Conservation (phyloP, 2,888 invertebrate genomes). For the Archips crataeganus region DNA sequence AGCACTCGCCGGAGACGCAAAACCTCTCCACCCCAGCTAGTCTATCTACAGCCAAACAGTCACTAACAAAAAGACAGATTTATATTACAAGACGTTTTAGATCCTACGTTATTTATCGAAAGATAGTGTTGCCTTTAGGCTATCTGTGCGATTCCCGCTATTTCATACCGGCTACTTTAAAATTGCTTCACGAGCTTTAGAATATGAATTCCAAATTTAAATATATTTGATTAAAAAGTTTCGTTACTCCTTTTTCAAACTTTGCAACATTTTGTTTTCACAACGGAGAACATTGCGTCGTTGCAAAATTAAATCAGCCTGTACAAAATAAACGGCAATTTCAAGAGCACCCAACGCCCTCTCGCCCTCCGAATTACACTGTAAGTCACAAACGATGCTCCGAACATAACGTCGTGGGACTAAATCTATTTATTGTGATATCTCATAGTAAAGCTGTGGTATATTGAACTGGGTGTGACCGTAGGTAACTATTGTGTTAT, state of each 20-base stretch:
- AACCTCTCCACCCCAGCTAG: conserved; percentile 12
- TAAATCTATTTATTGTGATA: conserved; percentile 70
- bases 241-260: neutral
- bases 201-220: neutral
- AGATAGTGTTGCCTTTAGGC: conserved; percentile 6
- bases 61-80: conserved; percentile 30
- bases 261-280: neutral
- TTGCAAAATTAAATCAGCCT: neutral
- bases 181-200: neutral
- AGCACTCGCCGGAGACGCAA: conserved; percentile 27
- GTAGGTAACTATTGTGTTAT: conserved; percentile 85
- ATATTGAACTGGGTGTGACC: conserved; percentile 81
- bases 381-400: conserved; percentile 54
- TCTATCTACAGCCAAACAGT: conserved; percentile 40
- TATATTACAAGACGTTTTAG: conserved; percentile 32
- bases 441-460: conserved; percentile 83
- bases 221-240: neutral
- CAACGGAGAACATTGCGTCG: neutral
- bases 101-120: conserved; percentile 25
- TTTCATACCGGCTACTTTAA: neutral
- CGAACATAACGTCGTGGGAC: conserved; percentile 46
- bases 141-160: neutral
- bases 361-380: conserved; percentile 46
- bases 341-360: conserved; percentile 13
- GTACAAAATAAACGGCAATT: conserved; percentile 4